Base-by-base conservation (phyloP, 2,797 vertebrate species). In the Hoplostethus mediterraneus region DNA sequence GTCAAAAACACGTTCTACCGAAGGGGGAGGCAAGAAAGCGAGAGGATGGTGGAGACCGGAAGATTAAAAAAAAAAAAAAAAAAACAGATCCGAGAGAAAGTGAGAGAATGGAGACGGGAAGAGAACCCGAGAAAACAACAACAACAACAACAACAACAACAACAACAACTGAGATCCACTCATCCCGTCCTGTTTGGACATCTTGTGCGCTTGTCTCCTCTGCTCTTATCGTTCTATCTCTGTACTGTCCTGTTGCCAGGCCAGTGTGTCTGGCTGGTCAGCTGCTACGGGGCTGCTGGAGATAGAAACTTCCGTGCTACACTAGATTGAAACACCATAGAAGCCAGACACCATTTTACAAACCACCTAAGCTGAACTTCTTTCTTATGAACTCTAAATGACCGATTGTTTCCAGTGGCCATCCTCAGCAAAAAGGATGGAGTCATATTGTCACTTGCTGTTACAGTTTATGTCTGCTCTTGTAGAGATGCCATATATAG, bases 1-100 rank as follows among this genome's bases (percentile, higher is more conserved):
- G 84, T 87, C 77, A 82, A 73, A 84, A 81, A 81, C 80, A 82
- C 76, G 71, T 77, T 86, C 57, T 73, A 72, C 71, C 44, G 5
- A 78, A 51, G 67, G 75, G 75, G 11, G 66, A 49, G 67, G 40
- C 49, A 64, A 62, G 75, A 80, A 81, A 79, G 73, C 49, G 63
- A 80, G 65, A 78, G 70, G 61, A 67, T 59, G 30, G 36, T 14
- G 53, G 44, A 49, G 68, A 64, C 45, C 13, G 4, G 25, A 25
- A 51, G 48, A 13, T 28, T 12, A 31, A 42, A 13, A 16, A 13
- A 48, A 30, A 9, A 17, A 51, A 45, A 64, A 62, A 48, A 62
- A 53, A 33, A 54, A 53, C 59, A 28, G 69, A 47, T 71, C 52
- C 2, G 40, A 66, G 63, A 67, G 55, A 59, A 62, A 59, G 75